phyloP scores from a whole-genome alignment of 92 coral and sea anemone genomes.

The Umimayanthus chanpuru region DNA sequence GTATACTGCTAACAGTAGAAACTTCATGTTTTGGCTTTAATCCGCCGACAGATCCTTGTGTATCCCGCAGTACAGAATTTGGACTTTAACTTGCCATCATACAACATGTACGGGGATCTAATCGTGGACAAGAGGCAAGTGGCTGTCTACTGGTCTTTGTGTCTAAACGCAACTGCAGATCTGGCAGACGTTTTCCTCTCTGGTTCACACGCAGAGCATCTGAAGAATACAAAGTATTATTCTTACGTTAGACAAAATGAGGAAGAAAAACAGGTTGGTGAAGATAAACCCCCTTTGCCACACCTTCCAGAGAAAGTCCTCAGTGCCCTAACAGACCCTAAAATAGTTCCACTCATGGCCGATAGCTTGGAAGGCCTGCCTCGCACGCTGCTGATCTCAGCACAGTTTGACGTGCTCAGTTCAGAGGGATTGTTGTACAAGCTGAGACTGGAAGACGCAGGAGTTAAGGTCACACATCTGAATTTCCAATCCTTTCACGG shows the following conservation, averaged over 20 bases:
- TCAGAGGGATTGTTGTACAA: constrained; percentile 50
- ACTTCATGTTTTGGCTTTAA: not conserved
- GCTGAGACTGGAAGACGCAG: constrained; percentile 45
- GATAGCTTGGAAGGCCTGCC: constrained; percentile 42
- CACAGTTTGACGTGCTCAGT: constrained; percentile 46
- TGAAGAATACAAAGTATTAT: constrained; percentile 44
- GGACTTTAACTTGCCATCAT: constrained; percentile 50
- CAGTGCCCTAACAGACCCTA: constrained; percentile 42
- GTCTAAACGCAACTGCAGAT: constrained; percentile 27
- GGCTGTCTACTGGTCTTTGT: constrained; percentile 36
- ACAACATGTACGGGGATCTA: constrained; percentile 14
- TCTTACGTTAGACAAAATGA: constrained; percentile 11
- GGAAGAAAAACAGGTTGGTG: not conserved
- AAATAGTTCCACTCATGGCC: constrained; percentile 44
- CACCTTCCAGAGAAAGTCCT: constrained; percentile 38
- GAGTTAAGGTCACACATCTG: constrained; percentile 45
- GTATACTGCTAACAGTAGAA: no score
- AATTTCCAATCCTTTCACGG: constrained; percentile 38
- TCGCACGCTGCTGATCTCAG: constrained; percentile 46
- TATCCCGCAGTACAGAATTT: constrained; percentile 48
- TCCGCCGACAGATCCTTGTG: constrained; percentile 40
- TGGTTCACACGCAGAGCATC: constrained; percentile 49
- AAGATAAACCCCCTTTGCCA: not conserved
- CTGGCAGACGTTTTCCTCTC: constrained; percentile 28
- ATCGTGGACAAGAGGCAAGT: not conserved